phyloP scores from a whole-genome alignment of 1,140 invertebrate genomes.

The Pseudomyrmex gracilis region DNA sequence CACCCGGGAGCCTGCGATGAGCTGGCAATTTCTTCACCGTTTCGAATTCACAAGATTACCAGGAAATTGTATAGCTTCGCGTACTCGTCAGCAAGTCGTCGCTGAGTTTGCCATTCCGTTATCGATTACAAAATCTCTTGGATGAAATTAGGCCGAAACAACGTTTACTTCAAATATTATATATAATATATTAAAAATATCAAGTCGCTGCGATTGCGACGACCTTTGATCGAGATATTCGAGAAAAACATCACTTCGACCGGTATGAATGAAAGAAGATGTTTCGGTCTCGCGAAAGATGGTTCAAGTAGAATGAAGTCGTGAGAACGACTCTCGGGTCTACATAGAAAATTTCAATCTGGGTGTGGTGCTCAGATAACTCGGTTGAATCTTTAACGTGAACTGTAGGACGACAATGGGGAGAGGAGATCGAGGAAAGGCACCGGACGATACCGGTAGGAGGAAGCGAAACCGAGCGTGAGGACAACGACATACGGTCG shows the following conservation, averaged over 20 bases:
- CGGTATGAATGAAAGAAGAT: no score
- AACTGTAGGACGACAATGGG: slow-evolving; percentile 52
- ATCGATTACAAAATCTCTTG: neutral
- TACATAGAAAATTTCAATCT: slow-evolving; percentile 85
- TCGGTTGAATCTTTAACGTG: slow-evolving; percentile 84
- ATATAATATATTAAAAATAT: no score
- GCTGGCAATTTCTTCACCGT: slow-evolving; percentile 40
- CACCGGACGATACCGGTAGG: neutral
- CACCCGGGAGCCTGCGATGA: slow-evolving; percentile 39
- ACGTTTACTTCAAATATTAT: neutral
- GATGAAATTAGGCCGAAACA: neutral
- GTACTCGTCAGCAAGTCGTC: neutral
- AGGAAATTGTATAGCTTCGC: neutral
- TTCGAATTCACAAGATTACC: neutral
- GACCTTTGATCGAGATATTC: slow-evolving; percentile 1
- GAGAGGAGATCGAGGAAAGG: slow-evolving; percentile 7
- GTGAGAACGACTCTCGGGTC: slow-evolving; percentile 70
- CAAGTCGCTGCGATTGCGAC: no score
- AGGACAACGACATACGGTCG: slow-evolving; percentile 17
- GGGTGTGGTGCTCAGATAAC: slow-evolving; percentile 80
- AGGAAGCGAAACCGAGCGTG: neutral
- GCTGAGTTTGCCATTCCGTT: neutral
- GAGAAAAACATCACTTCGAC: no score
- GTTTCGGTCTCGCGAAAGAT: neutral
- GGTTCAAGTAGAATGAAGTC: slow-evolving; percentile 54